Percentiles rank a stretch among this genome's conserved stretches.
These are phyloP conservation scores for Thaumetopoea pityocampa DNA, from an alignment of 1,140 invertebrate species.

Conservation along the genomic window DNA sequence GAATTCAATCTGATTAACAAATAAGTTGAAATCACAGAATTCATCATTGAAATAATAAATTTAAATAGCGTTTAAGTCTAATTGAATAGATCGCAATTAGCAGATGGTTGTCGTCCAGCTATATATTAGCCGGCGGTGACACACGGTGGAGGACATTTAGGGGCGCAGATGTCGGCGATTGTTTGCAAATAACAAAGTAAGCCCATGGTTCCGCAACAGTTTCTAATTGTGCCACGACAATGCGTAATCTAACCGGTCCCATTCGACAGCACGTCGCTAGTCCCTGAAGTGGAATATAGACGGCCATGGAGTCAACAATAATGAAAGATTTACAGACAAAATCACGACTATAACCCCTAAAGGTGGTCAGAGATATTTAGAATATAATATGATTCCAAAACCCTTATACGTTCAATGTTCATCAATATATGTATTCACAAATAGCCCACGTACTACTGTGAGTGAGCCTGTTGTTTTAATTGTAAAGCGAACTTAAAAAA, in stretches of 20 bases:
- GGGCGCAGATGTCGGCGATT: constrained; percentile 58
- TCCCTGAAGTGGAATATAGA: constrained; percentile 19
- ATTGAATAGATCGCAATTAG: constrained; percentile 43
- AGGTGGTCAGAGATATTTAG: too few species aligned
- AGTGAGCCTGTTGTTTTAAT: too few species aligned
- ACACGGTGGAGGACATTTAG: constrained; percentile 13
- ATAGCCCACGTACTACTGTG: too few species aligned
- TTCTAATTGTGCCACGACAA: constrained; percentile 70
- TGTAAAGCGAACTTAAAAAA: too few species aligned
- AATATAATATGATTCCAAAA: too few species aligned
- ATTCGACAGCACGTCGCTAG: constrained; percentile 52
- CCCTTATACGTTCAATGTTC: too few species aligned
- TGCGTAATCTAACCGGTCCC: constrained; percentile 70
- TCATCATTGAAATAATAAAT: background rate
- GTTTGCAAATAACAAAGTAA: constrained; percentile 63
- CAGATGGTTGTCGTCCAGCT: constrained; percentile 29
- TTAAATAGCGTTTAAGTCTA: constrained; percentile 4
- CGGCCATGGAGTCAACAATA: constrained; percentile 21
- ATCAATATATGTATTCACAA: too few species aligned
- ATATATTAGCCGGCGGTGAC: constrained; percentile 22
- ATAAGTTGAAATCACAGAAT: background rate
- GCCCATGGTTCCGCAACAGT: constrained; percentile 52
- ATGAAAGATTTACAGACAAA: background rate
- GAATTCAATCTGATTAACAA: background rate
- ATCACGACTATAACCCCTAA: too few species aligned